Conservation (phyloP, 2,888 invertebrate genomes). For the Oegoconia quadripuncta region DNA sequence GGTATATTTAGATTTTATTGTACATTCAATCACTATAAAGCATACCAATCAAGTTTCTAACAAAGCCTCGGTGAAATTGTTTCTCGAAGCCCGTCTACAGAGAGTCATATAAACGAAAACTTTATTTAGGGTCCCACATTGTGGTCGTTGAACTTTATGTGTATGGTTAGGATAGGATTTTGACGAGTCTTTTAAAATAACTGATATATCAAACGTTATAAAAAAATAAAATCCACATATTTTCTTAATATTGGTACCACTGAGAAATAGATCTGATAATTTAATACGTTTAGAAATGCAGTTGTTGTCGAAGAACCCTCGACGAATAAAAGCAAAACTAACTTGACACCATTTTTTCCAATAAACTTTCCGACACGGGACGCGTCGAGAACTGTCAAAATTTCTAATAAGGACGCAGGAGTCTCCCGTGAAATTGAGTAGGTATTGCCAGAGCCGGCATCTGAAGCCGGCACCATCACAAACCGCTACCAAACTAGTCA, state of each 20-base stretch:
- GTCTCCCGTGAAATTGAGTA: slow-evolving; percentile 8
- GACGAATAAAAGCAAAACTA: not conserved
- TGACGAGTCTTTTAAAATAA: too few species aligned
- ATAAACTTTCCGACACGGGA: slow-evolving; percentile 1
- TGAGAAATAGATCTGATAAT: too few species aligned
- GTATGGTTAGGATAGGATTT: too few species aligned
- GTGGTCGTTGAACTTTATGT: too few species aligned
- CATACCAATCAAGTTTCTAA: slow-evolving; percentile 6
- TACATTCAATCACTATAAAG: slow-evolving; percentile 11
- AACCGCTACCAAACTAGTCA: too few species aligned
- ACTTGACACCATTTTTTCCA: slow-evolving; percentile 3
- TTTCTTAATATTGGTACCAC: too few species aligned
- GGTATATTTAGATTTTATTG: too few species aligned
- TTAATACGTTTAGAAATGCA: too few species aligned
- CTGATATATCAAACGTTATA: too few species aligned
- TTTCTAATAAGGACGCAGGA: slow-evolving; percentile 10
- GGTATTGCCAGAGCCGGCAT: too few species aligned
- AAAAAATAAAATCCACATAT: too few species aligned
- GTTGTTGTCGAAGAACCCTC: not conserved
- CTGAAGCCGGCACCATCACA: too few species aligned
- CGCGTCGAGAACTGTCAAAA: slow-evolving; percentile 8
- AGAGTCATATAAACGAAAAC: slow-evolving; percentile 3
- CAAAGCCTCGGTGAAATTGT: slow-evolving; percentile 11
- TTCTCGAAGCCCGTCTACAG: not conserved
- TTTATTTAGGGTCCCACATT: slow-evolving; percentile 2